Conservation (phyloP, 2,888 invertebrate species). For the Chrysolina haemoptera region DNA sequence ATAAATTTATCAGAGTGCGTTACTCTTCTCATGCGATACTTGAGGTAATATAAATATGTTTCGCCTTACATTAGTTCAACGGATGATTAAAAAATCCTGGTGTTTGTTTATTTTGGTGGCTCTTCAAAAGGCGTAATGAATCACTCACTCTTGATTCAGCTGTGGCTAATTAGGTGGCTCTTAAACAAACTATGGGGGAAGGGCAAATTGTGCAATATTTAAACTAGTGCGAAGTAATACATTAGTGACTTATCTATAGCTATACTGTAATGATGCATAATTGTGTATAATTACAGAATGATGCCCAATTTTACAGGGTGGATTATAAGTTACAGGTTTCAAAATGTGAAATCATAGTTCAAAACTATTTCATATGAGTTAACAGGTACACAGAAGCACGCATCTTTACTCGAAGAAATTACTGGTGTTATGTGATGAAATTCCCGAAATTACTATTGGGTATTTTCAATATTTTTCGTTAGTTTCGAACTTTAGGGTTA, state of each 20-base stretch:
- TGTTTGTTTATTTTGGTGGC: constrained; percentile 16
- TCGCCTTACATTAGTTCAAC: constrained; percentile 5
- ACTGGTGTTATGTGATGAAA: no score
- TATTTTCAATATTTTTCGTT: no score
- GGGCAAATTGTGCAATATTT: background rate
- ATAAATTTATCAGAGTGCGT: constrained; percentile 2
- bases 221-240: constrained; percentile 4
- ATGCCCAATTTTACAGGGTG: no score
- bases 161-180: constrained; percentile 10
- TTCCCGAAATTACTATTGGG: no score
- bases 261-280: no score
- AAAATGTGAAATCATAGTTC: no score
- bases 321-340: no score
- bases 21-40: background rate
- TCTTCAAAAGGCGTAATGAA: constrained; percentile 4
- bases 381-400: no score
- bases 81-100: constrained; percentile 4
- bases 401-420: no score
- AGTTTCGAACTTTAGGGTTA: no score
- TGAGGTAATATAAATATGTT: constrained; percentile 4
- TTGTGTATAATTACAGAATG: no score
- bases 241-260: background rate
- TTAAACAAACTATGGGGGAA: constrained; percentile 5
- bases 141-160: constrained; percentile 15
- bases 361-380: no score